Conservation (phyloP, 2,797 vertebrate genomes). For the Schizopygopsis pylzovi region DNA sequence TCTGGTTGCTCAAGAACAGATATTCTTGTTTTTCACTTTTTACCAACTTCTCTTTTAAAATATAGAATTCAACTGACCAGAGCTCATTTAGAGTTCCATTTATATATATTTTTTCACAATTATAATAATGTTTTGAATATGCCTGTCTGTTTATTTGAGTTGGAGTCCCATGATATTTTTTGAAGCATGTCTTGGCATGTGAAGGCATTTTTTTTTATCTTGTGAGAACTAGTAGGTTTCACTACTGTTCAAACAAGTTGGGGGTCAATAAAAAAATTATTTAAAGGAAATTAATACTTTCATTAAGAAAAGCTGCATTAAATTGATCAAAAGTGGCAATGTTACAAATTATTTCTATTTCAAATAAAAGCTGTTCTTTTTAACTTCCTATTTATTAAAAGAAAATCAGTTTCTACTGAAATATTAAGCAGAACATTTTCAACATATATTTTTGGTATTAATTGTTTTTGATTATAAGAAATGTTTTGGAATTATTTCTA, state of each 20-base stretch:
- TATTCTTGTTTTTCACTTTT: neutral
- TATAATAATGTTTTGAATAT: neutral
- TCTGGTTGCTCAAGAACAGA: neutral
- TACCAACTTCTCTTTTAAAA: neutral
- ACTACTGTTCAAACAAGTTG: neutral
- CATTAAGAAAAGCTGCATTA: neutral
- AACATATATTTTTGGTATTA: neutral
- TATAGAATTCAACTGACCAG: neutral
- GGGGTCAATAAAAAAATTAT: neutral
- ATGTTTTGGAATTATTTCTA: neutral
- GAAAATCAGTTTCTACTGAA: neutral
- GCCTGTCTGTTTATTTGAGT: neutral
- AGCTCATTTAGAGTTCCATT: neutral
- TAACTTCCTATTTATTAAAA: too few species aligned
- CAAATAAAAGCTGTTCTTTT: neutral
- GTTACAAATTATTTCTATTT: neutral
- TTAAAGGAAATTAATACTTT: neutral
- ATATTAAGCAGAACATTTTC: neutral
- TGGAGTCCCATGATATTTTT: neutral
- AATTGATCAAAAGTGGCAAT: neutral
- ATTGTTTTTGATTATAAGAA: neutral
- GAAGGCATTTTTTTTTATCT: neutral
- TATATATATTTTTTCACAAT: too few species aligned
- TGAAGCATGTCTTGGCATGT: too few species aligned
- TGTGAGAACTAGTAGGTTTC: neutral